phyloP scores from a whole-genome alignment of 2,113 vertebrate genomes.

The Microcebus tavaratra region DNA sequence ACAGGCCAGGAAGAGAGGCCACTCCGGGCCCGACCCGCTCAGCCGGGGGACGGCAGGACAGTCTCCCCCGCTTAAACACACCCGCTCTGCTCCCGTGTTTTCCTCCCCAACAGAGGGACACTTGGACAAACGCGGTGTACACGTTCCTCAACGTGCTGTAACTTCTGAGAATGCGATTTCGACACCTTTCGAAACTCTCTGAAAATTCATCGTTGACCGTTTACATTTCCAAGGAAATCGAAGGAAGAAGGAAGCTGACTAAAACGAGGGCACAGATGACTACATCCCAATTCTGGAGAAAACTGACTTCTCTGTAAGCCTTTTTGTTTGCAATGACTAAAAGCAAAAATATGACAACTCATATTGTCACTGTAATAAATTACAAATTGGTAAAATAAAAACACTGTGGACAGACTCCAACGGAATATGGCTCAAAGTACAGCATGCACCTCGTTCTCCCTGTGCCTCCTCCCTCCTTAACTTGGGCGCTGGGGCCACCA shows the following conservation, averaged over 20 bases:
- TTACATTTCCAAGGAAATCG: background rate
- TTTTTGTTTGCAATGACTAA: slow-evolving; percentile 24
- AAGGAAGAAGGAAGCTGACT: background rate
- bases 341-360: slow-evolving; percentile 53
- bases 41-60: rapidly evolving
- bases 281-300: slow-evolving; percentile 4
- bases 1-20: too few relatives aligned
- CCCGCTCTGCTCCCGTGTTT: rapidly evolving
- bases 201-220: background rate
- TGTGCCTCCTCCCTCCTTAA: rapidly evolving
- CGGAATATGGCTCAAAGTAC: background rate
- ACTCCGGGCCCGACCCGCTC: background rate
- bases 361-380: slow-evolving; percentile 29
- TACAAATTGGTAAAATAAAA: slow-evolving; percentile 43
- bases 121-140: rapidly evolving
- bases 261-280: background rate
- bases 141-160: rapidly evolving
- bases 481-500: rapidly evolving
- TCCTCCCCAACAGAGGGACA: too few relatives aligned
- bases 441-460: background rate
- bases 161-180: background rate
- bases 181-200: background rate
- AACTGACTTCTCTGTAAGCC: background rate
- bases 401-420: background rate
- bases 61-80: rapidly evolving